Evolutionary conservation across 2,797 vertebrate species (phyloP), one percentile per base, ranked within the genome.

Genomic region (Nannoperca australis): DNA sequence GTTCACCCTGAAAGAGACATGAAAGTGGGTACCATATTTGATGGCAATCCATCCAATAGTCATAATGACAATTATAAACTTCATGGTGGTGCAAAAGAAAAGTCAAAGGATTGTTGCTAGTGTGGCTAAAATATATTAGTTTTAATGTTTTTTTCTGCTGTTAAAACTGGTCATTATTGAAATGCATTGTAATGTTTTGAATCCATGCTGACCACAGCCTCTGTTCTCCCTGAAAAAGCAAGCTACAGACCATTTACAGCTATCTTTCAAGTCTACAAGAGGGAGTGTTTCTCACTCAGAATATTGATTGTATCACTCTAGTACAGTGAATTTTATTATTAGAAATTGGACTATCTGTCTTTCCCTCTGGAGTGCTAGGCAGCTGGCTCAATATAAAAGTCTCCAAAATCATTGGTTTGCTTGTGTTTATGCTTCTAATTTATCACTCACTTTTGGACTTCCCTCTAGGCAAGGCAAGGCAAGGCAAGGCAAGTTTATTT

Each of bases 341-440:
- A 47, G 3, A 58, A 65, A 69, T 2, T 14, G 15, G 32, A 38
- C 3, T 30, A 14, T 55, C 0, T 4, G 0, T 76, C 18, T 49
- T 42, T 32, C 8, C 59, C 7, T n/a, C 15, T 42, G 40, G n/a
- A 44, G 58, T 5, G 10, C 40, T 36, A 27, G 27, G 10, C 51
- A 45, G 32, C 22, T 22, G 70, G 15, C 30, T 62, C 27, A 53
- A 15, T 22, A 51, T 14, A 63, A 51, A 65, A 44, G 3, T 6
- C 60, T 50, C 20, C 22, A 47, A 20, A 61, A 44, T 15, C 13
- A 11, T 55, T 50, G 14, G 22, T 60, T 27, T 27, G 47, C 38
- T 47, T 44, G 14, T 61, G 60, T 60, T 73, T 49, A 42, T 32
- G 18, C 45, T 17, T 70, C 27, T 27, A 14, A 24, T 54, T 34